Percentiles rank a stretch among this genome's conserved stretches.
These are phyloP conservation scores for Nipponacmea schrenckii DNA, from an alignment of 2,888 invertebrate genomes.

Conservation along the genomic window DNA sequence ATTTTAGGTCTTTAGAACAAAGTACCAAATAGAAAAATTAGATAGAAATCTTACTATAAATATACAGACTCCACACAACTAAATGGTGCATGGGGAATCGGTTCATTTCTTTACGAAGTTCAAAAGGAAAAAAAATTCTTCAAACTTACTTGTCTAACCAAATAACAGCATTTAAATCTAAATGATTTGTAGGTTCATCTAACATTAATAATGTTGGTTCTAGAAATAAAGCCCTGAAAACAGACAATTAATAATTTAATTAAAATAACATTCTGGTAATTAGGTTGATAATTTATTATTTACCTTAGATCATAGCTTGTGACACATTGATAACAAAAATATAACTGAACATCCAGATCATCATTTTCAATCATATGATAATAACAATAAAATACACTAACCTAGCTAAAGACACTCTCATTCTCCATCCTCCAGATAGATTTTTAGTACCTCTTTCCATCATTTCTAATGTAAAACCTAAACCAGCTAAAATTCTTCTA, in stretches of 20 bases:
- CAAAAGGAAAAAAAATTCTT: no score
- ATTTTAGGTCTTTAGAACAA: no score
- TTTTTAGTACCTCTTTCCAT: constrained; percentile 84
- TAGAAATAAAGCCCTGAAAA: constrained; percentile 83
- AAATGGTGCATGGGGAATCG: no score
- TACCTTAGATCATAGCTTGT: no score
- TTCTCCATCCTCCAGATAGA: constrained; percentile 91
- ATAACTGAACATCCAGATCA: no score
- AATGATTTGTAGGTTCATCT: constrained; percentile 99
- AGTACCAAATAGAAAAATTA: no score
- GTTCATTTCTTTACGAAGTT: no score
- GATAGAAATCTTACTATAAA: no score
- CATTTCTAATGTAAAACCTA: constrained; percentile 83
- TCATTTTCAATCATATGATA: no score
- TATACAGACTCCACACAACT: no score
- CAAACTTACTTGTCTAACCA: constrained; percentile 94
- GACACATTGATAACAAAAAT: no score
- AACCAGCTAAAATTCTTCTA: constrained; percentile 93
- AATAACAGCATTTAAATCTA: constrained; percentile 99
- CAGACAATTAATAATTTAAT: neutral
- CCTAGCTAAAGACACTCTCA: constrained; percentile 97
- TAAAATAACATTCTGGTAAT: neutral
- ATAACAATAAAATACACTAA: constrained; percentile 21
- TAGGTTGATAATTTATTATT: no score
- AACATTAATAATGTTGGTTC: constrained; percentile 96